Evolutionary conservation across 2,113 vertebrate species (phyloP), one percentile per base, ranked within the genome.

Genomic region (Platichthys flesus): DNA sequence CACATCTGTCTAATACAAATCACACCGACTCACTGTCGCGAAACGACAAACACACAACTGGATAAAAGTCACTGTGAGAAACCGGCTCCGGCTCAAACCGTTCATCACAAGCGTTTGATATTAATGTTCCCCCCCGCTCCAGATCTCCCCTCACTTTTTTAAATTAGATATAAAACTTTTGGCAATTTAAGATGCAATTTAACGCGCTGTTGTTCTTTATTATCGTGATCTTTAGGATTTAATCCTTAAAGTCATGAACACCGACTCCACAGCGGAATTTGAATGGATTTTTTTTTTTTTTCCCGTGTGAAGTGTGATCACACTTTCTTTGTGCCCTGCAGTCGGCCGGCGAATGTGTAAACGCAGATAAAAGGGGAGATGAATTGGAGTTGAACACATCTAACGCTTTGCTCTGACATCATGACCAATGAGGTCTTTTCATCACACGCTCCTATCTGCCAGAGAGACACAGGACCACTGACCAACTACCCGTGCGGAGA

Each of bases 341-440:
- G 49, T 20, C 49, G 5, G 10, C 49, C 49, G 64, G 35, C 15
- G 3, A 79, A 79, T 3, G 40, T 64, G 57, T 74, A 83, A 71
- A 83, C 28, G 21, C 15, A 21, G 49, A 51, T 51, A 20, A 51
- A 54, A 54, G 52, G 20, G n/a, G 16, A 78, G 72, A 85, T 74
- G 65, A 74, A 81, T 85, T 74, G 68, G 47, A 74, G 71, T 64
- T 66, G n/a, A 67, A 76, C 68, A 82, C 72, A 78, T 72, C 74
- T 85, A 67, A 86, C 79, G 77, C 56, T 85, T 75, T 78, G 47
- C 69, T 85, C 77, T 74, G 78, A 81, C 80, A 76, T 65, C 9
- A 16, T 83, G 81, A 89, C 85, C 89, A 82, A 83, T 74, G 65
- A 77, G 57, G 59, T 71, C 61, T 81, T 87, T 83, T 81, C 56